A percentile compares a stretch with the other conserved stretches of the same genome.
phyloP scores from a whole-genome alignment of 2,113 vertebrate species.

The Myotis davidii region DNA sequence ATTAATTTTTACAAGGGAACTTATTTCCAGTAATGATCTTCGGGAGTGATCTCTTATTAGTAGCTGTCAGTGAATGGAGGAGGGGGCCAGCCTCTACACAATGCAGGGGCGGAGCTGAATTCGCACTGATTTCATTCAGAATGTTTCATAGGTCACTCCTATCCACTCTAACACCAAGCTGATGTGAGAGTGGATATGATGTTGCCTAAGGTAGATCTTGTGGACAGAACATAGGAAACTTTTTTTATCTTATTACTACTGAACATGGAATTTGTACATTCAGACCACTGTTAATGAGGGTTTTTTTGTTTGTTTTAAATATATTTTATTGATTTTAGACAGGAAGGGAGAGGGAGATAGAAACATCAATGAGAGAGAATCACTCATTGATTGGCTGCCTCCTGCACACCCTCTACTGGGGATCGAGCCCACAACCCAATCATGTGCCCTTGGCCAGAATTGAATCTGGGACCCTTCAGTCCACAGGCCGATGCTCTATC shows the following conservation, averaged over 20 bases:
- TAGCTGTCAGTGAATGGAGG: slow-evolving; percentile 58
- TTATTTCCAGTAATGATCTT: slow-evolving; percentile 83
- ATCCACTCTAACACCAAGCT: not conserved
- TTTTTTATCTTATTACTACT: not conserved
- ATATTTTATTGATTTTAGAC: too few species aligned
- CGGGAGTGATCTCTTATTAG: slow-evolving; percentile 80
- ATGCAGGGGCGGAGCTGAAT: not conserved
- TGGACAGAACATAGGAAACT: not conserved
- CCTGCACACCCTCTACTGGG: too few species aligned
- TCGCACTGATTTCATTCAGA: slow-evolving; percentile 4
- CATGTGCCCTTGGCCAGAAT: too few species aligned
- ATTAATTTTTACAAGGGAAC: slow-evolving; percentile 80
- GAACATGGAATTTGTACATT: not conserved
- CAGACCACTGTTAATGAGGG: not conserved
- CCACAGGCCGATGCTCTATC: too few species aligned
- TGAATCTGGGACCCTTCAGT: too few species aligned
- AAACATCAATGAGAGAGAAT: too few species aligned
- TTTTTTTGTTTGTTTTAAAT: too few species aligned
- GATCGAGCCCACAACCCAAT: too few species aligned
- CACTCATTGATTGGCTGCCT: too few species aligned
- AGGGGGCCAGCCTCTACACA: slow-evolving; percentile 11
- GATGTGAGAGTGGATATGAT: not conserved
- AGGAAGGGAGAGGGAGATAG: too few species aligned
- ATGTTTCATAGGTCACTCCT: not conserved
- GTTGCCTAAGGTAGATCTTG: not conserved